Percentiles rank a stretch among this genome's conserved stretches.
These are phyloP conservation scores for Synergus umbraculus DNA, from an alignment of 2,888 invertebrate genomes.

Conservation along the genomic window DNA sequence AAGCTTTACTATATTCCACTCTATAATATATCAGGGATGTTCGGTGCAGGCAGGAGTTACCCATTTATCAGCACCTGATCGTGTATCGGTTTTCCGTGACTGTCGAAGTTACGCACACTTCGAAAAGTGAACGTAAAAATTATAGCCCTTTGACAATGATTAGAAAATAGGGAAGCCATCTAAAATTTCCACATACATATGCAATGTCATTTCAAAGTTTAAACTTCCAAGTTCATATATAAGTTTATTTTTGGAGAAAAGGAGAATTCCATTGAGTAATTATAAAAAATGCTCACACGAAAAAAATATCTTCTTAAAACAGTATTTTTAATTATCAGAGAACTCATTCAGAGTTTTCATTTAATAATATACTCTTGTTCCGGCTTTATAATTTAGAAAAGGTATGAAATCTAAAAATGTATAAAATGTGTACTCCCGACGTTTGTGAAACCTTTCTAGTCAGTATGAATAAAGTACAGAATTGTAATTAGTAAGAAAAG, in stretches of 20 bases:
- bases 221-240: no score
- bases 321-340: not conserved
- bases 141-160: slow-evolving; percentile 12
- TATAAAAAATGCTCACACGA: not conserved
- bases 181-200: not conserved
- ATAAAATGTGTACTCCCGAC: not conserved
- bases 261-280: not conserved
- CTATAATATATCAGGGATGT: slow-evolving; percentile 43
- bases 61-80: slow-evolving; percentile 43
- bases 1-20: slow-evolving; percentile 31
- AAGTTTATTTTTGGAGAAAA: no score
- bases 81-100: slow-evolving; percentile 39
- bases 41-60: slow-evolving; percentile 38
- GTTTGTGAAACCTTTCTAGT: not conserved
- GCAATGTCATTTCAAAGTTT: no score
- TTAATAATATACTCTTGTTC: not conserved
- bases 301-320: not conserved
- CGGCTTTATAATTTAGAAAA: not conserved
- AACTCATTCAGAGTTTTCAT: not conserved
- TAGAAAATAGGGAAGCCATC: slow-evolving; percentile 5
- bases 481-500: not conserved
- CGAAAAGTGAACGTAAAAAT: slow-evolving; percentile 6
- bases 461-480: not conserved
- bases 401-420: not conserved
- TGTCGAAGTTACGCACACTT: slow-evolving; percentile 28